A percentile compares a stretch with the other conserved stretches of the same genome.
phyloP scores from a whole-genome alignment of 2,113 vertebrate genomes.

The Antennarius striatus region DNA sequence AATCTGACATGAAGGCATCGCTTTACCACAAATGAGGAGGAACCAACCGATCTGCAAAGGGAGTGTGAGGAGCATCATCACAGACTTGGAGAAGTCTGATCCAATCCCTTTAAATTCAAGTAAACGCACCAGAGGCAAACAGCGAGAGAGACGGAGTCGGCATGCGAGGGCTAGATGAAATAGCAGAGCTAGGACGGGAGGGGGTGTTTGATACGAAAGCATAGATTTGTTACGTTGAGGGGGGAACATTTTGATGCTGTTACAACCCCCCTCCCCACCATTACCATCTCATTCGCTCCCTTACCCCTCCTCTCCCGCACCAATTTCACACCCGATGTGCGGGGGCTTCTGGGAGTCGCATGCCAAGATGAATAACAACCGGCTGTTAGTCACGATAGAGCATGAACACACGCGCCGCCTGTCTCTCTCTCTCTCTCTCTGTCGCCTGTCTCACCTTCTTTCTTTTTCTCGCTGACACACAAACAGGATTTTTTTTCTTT shows the following conservation, averaged over 20 bases:
- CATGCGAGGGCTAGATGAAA: conserved; percentile 28
- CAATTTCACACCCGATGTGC: conserved; percentile 81
- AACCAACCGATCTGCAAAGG: not conserved
- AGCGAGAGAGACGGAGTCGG: conserved; percentile 14
- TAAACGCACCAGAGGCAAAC: conserved; percentile 20
- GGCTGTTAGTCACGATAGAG: conserved; percentile 79
- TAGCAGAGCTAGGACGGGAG: conserved; percentile 15
- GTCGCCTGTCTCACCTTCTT: not conserved
- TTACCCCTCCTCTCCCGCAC: conserved; percentile 43
- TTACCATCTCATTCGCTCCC: conserved; percentile 30
- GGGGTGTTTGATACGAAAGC: conserved; percentile 49
- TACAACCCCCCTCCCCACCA: conserved; percentile 19
- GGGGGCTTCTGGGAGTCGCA: conserved; percentile 75
- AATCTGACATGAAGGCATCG: not conserved
- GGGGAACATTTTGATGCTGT: conserved; percentile 70
- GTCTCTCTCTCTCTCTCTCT: conserved; percentile 43
- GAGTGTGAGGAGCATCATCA: not conserved
- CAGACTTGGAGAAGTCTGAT: not conserved
- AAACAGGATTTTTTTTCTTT: not conserved
- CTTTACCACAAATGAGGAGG: not conserved
- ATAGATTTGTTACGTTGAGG: conserved; percentile 62
- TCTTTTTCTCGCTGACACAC: too few relatives aligned
- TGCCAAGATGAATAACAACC: conserved; percentile 80
- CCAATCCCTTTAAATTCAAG: conserved; percentile 32
- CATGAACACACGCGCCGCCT: conserved; percentile 69